Conservation (phyloP, 1,140 invertebrate genomes). For the Cotesia chilonis region DNA sequence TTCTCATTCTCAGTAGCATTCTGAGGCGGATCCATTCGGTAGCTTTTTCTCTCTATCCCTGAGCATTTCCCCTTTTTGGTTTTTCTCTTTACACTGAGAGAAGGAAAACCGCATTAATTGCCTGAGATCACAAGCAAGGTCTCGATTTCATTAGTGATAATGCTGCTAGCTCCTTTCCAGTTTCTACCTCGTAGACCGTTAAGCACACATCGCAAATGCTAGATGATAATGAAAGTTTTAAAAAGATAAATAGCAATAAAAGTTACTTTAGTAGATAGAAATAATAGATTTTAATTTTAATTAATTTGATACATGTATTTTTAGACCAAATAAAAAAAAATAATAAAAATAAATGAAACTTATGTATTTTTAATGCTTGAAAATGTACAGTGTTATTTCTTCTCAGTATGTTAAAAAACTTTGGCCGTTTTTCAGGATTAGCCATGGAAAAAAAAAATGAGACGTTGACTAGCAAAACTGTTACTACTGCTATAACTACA, state of each 20-base stretch:
- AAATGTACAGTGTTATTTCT: constrained; percentile 5
- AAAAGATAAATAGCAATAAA: no score
- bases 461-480: constrained; percentile 23
- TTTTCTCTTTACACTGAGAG: not conserved
- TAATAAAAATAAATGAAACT: constrained; percentile 12
- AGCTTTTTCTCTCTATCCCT: constrained; percentile 2
- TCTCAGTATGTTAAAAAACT: constrained; percentile 33
- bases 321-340: not conserved
- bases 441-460: constrained; percentile 10
- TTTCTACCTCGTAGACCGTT: not conserved
- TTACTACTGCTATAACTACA: not conserved
- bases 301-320: no score
- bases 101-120: constrained; percentile 29
- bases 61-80: not conserved
- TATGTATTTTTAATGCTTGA: constrained; percentile 15
- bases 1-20: constrained; percentile 24
- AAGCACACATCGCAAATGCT: not conserved
- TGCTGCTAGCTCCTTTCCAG: not conserved
- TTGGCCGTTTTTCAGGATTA: constrained; percentile 43
- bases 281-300: no score
- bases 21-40: not conserved
- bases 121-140: constrained; percentile 17
- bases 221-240: not conserved
- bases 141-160: constrained; percentile 29
- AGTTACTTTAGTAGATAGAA: no score